Conservation (phyloP, 1,140 invertebrate genomes). For the Penaeus chinensis region DNA sequence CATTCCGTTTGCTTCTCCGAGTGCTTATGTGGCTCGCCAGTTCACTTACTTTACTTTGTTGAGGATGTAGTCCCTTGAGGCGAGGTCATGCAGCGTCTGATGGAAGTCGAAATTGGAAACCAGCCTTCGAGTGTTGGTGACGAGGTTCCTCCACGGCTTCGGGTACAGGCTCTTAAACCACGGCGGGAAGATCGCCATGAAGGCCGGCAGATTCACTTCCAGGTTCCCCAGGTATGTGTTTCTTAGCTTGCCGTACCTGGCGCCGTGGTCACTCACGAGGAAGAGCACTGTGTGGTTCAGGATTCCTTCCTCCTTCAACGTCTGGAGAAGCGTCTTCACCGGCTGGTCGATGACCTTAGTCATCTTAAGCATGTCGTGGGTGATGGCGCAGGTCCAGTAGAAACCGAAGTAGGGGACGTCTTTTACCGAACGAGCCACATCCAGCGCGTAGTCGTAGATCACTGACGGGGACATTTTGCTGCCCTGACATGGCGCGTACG, state of each 20-base stretch:
- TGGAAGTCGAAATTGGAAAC: slow-evolving; percentile 71
- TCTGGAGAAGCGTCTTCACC: slow-evolving; percentile 8
- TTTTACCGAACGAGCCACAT: slow-evolving; percentile 17
- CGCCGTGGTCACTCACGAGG: slow-evolving; percentile 92
- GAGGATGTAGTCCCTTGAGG: not conserved
- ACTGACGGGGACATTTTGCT: not conserved
- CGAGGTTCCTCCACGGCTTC: slow-evolving; percentile 76
- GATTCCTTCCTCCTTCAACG: slow-evolving; percentile 64
- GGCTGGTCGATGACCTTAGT: not conserved
- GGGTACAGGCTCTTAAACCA: slow-evolving; percentile 77
- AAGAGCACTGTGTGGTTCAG: slow-evolving; percentile 76
- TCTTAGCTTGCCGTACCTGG: slow-evolving; percentile 87
- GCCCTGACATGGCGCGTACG: not conserved
- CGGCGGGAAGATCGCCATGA: slow-evolving; percentile 81
- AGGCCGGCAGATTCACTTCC: slow-evolving; percentile 89
- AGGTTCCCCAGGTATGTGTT: slow-evolving; percentile 85
- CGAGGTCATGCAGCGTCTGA: slow-evolving; percentile 67
- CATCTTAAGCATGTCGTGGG: not conserved
- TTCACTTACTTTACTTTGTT: not conserved
- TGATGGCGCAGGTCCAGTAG: slow-evolving; percentile 19
- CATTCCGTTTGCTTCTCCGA: too few relatives aligned
- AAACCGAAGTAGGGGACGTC: slow-evolving; percentile 39
- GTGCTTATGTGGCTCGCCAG: not conserved
- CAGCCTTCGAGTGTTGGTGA: slow-evolving; percentile 73
- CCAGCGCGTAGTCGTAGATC: slow-evolving; percentile 22